Conservation (phyloP, 1,140 invertebrate species). For the Platyscapa corneri region DNA sequence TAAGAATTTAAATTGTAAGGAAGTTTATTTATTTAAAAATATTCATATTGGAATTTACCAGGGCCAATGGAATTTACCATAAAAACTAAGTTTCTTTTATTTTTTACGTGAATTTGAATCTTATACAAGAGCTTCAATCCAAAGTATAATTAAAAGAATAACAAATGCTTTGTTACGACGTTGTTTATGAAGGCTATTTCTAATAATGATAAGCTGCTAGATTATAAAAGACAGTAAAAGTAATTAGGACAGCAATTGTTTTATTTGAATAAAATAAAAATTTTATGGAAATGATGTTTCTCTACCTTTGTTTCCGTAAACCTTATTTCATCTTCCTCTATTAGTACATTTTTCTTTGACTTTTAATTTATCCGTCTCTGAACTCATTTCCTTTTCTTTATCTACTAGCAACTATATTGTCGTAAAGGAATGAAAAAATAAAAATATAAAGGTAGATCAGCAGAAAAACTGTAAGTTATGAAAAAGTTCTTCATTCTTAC, state of each 20-base stretch:
- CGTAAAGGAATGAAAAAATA: neutral
- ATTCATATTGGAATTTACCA: no score
- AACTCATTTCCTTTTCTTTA: neutral
- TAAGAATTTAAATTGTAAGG: no score
- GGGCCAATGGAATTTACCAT: no score
- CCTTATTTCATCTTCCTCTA: no score
- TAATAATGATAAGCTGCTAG: conserved; percentile 56
- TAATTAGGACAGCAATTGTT: conserved; percentile 51
- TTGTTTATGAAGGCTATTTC: conserved; percentile 52
- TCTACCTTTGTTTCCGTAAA: no score
- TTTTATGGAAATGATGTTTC: neutral
- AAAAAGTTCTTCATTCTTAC: neutral
- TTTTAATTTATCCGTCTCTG: no score
- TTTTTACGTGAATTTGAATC: no score
- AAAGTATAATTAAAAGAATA: conserved; percentile 54
- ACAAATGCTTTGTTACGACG: neutral
- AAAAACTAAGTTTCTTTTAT: no score
- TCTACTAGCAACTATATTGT: neutral
- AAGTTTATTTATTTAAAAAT: no score
- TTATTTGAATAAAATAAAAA: conserved; percentile 15
- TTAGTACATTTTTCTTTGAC: neutral
- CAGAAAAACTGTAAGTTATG: neutral
- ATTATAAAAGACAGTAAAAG: conserved; percentile 53
- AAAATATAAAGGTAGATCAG: conserved; percentile 11
- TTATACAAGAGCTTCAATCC: no score